A percentile compares a stretch with the other conserved stretches of the same genome.
phyloP scores from a whole-genome alignment of 2,888 invertebrate species.

The Physocephala rufipes region DNA sequence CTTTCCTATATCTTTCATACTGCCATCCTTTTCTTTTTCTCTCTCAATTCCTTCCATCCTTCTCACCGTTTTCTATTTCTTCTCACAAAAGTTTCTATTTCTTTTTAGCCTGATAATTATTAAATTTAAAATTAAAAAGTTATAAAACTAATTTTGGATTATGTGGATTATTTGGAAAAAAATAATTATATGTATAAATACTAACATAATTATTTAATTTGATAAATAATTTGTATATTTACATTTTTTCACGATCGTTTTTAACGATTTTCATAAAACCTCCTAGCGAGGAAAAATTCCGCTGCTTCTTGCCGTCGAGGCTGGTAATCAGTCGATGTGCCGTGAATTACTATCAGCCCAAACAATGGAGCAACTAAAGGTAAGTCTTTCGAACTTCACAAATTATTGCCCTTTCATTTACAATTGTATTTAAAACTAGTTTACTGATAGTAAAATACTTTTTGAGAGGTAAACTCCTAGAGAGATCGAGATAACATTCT shows the following conservation, averaged over 20 bases:
- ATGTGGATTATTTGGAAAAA: no score
- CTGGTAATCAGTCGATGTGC: constrained; percentile 95
- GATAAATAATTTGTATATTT: constrained; percentile 21
- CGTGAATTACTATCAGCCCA: constrained; percentile 89
- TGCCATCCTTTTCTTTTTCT: no score
- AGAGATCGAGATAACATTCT: background rate
- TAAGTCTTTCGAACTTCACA: constrained; percentile 53
- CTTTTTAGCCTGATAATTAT: no score
- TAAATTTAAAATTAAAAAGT: no score
- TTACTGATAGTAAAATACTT: background rate
- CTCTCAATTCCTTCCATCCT: no score
- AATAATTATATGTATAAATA: no score
- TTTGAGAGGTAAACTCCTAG: background rate
- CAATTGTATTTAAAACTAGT: background rate
- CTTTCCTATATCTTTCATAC: no score
- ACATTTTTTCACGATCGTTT: no score
- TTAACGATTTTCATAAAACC: constrained; percentile 47
- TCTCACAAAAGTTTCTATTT: no score
- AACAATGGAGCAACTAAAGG: constrained; percentile 87
- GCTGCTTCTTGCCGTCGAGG: constrained; percentile 91
- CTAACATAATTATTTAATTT: background rate
- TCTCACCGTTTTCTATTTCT: no score
- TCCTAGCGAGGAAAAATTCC: constrained; percentile 93
- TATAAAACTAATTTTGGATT: no score
- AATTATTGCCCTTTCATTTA: background rate